These are phyloP conservation scores for Agrochola lychnidis DNA, from an alignment of 2,888 invertebrate genomes.

Conservation along the genomic window DNA sequence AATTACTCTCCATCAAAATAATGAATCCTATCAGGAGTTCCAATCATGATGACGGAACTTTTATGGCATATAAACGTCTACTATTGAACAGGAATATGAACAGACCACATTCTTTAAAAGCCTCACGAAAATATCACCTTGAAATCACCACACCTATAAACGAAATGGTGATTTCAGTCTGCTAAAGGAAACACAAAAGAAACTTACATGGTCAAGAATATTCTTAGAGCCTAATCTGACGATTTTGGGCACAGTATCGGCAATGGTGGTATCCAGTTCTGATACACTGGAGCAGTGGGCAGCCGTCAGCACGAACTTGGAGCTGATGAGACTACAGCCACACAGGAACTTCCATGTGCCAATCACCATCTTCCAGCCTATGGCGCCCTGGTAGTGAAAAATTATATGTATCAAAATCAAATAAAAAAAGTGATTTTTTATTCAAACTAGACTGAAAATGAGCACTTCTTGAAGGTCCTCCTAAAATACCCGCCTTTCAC, in stretches of 20 bases:
- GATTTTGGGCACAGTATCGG: slow-evolving; percentile 73
- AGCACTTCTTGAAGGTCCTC: too few relatives aligned
- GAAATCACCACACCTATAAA: background rate
- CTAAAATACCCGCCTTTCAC: too few relatives aligned
- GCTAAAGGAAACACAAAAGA: background rate
- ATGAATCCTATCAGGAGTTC: slow-evolving; percentile 25
- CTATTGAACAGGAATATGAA: too few relatives aligned
- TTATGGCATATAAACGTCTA: slow-evolving; percentile 1
- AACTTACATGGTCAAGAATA: slow-evolving; percentile 60
- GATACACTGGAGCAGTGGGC: slow-evolving; percentile 91
- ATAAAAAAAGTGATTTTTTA: too few relatives aligned
- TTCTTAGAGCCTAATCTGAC: slow-evolving; percentile 76
- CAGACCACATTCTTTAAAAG: background rate
- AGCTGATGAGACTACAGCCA: slow-evolving; percentile 92
- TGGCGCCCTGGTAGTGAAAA: slow-evolving; percentile 73
- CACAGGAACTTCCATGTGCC: slow-evolving; percentile 87
- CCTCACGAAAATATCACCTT: background rate
- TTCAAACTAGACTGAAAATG: too few relatives aligned
- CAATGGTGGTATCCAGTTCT: slow-evolving; percentile 65
- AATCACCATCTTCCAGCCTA: slow-evolving; percentile 76
- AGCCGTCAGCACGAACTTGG: slow-evolving; percentile 92
- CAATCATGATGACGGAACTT: slow-evolving; percentile 14
- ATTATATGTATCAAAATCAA: background rate
- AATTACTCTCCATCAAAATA: slow-evolving; percentile 30
- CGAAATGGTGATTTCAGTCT: background rate